Evolutionary conservation across 2,797 vertebrate genomes (phyloP).

Genomic region (Hafferia zeledoni): DNA sequence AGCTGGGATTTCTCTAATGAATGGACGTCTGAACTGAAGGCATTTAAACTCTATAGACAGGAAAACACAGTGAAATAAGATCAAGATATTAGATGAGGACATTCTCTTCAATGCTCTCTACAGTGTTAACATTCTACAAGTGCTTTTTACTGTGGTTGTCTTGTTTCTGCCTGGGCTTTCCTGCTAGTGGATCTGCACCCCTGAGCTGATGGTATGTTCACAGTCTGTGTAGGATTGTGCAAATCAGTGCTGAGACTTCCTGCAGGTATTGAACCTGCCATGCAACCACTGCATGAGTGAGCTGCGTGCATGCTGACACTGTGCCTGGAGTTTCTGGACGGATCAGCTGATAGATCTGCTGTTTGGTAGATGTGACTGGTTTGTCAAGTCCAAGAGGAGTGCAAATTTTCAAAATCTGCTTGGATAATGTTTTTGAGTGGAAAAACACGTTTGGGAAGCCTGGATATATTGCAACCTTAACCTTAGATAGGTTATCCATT

Average conservation of each 20-base stretch:
- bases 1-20: constrained; percentile 13
- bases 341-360: neutral
- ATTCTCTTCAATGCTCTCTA: neutral
- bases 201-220: neutral
- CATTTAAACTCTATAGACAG: neutral
- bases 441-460: neutral
- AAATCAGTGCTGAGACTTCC: neutral
- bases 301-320: neutral
- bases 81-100: neutral
- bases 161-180: constrained; percentile 20
- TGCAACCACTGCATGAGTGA: accelerated
- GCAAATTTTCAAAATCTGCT: neutral
- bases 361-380: neutral
- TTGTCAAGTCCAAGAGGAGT: neutral
- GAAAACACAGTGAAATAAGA: neutral
- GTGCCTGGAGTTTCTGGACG: neutral
- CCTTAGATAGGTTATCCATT: neutral
- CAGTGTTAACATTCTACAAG: neutral
- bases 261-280: neutral
- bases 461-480: neutral
- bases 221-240: neutral
- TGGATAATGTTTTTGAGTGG: neutral
- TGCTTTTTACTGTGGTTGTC: neutral
- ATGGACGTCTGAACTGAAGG: neutral
- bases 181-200: accelerated